Evolutionary conservation across 2,888 invertebrate genomes (phyloP).

Genomic region (Leptopilina drosophilae): DNA sequence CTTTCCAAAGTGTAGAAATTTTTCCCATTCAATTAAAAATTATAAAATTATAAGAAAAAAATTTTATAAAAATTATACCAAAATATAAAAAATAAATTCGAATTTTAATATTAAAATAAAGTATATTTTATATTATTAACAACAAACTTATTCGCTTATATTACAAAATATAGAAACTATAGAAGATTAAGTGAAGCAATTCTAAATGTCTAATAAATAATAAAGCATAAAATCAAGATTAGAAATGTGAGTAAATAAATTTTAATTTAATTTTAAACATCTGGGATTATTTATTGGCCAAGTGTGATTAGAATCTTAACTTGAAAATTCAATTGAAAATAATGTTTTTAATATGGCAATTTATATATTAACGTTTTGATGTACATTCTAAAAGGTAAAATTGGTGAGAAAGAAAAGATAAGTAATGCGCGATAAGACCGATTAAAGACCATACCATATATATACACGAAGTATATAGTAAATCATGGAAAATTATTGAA

Average conservation of each 20-base stretch:
- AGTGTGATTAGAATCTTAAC: neutral
- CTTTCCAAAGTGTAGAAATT: no score
- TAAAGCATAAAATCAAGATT: neutral
- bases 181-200: no score
- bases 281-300: neutral
- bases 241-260: constrained; percentile 1
- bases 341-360: neutral
- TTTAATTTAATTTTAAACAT: neutral
- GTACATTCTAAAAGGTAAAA: constrained; percentile 3
- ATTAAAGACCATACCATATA: constrained; percentile 9
- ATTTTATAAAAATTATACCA: no score
- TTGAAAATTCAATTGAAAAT: constrained; percentile 8
- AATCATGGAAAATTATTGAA: constrained; percentile 44
- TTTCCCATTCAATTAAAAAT: no score
- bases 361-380: neutral
- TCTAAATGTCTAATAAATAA: neutral
- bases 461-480: constrained; percentile 37
- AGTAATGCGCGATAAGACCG: constrained; percentile 16
- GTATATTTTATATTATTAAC: no score
- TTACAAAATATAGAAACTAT: no score
- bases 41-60: no score
- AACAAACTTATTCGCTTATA: no score
- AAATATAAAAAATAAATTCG: no score
- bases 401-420: constrained; percentile 27
- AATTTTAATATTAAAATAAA: no score